These are phyloP conservation scores for Aplysina aerophoba DNA, from an alignment of 37 sponge, comb jelly and placozoan genomes.

Conservation along the genomic window DNA sequence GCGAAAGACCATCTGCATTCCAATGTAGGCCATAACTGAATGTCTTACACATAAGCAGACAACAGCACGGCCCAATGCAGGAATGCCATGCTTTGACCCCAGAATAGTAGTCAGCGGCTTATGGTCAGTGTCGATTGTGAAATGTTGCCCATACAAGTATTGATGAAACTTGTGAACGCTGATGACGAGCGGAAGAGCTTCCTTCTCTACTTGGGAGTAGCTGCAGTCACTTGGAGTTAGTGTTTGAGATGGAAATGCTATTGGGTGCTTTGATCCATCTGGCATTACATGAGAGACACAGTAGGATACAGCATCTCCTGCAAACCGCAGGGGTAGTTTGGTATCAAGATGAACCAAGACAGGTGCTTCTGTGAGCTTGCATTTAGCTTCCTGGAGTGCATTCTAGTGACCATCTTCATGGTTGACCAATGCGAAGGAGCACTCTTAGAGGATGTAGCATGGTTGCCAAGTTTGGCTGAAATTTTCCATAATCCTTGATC, in stretches of 20 bases:
- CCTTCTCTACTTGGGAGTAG: neutral
- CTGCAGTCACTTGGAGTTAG: neutral
- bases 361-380: too few species aligned
- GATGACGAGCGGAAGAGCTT: neutral
- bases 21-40: constrained; percentile 36
- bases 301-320: neutral
- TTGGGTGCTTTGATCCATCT: neutral
- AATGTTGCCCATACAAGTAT: neutral
- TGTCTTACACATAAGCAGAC: constrained; percentile 43
- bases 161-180: constrained; percentile 15
- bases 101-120: too few species aligned
- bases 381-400: too few species aligned
- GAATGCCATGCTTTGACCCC: constrained; percentile 43
- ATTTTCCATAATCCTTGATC: too few species aligned
- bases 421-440: too few species aligned
- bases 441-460: too few species aligned
- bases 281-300: neutral
- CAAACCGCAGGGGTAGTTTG: neutral
- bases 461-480: too few species aligned
- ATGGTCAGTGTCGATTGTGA: neutral
- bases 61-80: constrained; percentile 62
- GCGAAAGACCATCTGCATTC: constrained; percentile 63
- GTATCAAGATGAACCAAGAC: too few species aligned
- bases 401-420: too few species aligned
- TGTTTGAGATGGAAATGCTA: neutral